Conservation (phyloP, 2,797 vertebrate species). For the Diglossa cyanea region DNA sequence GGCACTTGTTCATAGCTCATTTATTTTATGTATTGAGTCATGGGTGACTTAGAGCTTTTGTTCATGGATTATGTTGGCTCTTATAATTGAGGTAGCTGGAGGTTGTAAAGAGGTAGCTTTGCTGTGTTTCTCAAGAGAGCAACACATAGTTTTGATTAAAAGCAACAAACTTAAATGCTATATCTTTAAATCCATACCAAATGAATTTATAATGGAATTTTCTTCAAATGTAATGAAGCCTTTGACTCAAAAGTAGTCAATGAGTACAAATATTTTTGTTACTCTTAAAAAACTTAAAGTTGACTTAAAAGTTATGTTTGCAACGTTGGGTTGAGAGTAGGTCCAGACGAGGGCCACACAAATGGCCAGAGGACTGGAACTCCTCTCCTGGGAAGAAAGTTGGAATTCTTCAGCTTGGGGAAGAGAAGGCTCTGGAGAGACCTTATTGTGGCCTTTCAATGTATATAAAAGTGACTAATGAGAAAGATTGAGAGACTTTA, state of each 20-base stretch:
- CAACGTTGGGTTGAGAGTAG: not conserved
- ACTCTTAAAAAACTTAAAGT: not conserved
- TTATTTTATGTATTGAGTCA: slow-evolving; percentile 46
- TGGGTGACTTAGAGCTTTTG: slow-evolving; percentile 7
- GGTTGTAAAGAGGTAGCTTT: not conserved
- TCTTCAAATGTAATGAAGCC: not conserved
- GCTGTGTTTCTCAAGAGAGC: not conserved
- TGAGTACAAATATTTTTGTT: not conserved
- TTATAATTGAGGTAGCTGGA: not conserved
- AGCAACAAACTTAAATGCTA: fast-evolving
- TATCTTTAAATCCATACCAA: not conserved
- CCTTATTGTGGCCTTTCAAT: not conserved
- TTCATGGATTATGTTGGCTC: not conserved
- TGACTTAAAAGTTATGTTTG: not conserved
- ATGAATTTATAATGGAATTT: not conserved
- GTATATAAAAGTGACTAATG: not conserved
- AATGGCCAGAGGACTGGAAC: not conserved
- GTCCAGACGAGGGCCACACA: not conserved
- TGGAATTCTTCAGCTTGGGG: not conserved
- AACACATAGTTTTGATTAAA: not conserved
- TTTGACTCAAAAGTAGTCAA: not conserved
- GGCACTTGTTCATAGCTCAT: slow-evolving; percentile 33
- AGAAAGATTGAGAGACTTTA: not conserved
- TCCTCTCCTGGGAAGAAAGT: not conserved
- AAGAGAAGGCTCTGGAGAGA: not conserved